Base-by-base conservation (phyloP, 2,888 invertebrate species). In the Anagyrus pseudococci region DNA sequence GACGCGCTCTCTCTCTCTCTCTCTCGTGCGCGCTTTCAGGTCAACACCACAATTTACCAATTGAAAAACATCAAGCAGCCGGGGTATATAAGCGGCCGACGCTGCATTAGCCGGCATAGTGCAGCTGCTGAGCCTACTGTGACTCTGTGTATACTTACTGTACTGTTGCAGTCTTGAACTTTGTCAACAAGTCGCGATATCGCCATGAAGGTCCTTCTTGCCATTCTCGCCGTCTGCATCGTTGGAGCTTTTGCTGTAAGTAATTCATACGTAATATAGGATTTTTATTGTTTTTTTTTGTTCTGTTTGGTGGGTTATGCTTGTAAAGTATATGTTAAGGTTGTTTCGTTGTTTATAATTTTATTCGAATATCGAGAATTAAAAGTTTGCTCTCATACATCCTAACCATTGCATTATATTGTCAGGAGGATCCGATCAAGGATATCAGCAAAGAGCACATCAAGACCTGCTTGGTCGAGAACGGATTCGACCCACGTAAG, bases 41-140 rank as follows among this genome's bases (percentile, higher is more conserved):
- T 65, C 65, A 65, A 65, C 65, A 58, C 65, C 54, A 55, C 50
- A 65, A 65, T 65, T 65, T 65, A 58, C 58, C 65, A 65, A 65
- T 65, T 65, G 65, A 62, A 48, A 57, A 58, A 58, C 55, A 65
- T 65, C 48, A 58, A 62, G 55, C 53, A 52, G 20, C 13, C 40
- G 17, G 33, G 33, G 13, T 37, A 37, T 37, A 37, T 37, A 37
- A 37, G 33, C 33, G 33, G 2, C 33, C 33, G 33, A 2, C 8
- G 33, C 3, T 37, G 33, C 33, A n/a, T n/a, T 2, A 15, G 13
- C 8, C 33, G 33, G 10, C 33, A 37, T 37, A n/a, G n/a, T n/a
- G n/a, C n/a, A n/a, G n/a, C n/a, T n/a, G 10, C 20, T 17, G 19
- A 7, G 44, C 10, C 22, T 17, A 7, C 22, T 44, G 44, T 17